Percentiles rank a stretch among this genome's conserved stretches.
Conservation (phyloP, 2,888 invertebrate species). For the Eilema caniola region DNA sequence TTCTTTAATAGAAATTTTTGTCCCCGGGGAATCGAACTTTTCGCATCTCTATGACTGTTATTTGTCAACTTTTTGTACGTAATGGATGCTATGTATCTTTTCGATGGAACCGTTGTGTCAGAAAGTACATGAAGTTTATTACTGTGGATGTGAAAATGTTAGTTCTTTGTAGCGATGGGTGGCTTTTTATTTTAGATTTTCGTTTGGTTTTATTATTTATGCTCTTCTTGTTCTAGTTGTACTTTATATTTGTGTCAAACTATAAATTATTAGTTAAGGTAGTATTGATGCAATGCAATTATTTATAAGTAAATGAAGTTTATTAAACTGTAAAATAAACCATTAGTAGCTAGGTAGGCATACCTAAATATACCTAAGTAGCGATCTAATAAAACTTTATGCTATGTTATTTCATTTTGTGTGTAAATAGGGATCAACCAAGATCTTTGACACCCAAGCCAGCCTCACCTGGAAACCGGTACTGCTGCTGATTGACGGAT, state of each 20-base stretch:
- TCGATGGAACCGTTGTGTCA: constrained; percentile 38
- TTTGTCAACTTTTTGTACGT: constrained; percentile 52
- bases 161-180: constrained; percentile 28
- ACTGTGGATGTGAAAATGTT: constrained; percentile 35
- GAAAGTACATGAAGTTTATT: constrained; percentile 39
- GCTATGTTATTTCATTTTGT: not conserved
- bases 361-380: not conserved
- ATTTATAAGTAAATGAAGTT: not conserved
- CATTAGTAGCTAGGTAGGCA: not conserved
- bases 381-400: not conserved
- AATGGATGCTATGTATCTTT: constrained; percentile 48
- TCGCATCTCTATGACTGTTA: constrained; percentile 48
- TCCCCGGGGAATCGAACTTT: constrained; percentile 51
- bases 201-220: not conserved
- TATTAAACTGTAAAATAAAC: not conserved
- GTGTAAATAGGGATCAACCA: not conserved
- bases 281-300: not conserved
- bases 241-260: not conserved
- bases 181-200: constrained; percentile 21
- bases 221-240: not conserved
- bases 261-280: not conserved
- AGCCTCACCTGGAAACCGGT: too few relatives aligned
- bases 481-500: too few relatives aligned
- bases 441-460: not conserved
- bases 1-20: constrained; percentile 68